Evolutionary conservation across 1,140 invertebrate species (phyloP), one percentile per base, ranked within the genome.

Genomic region (Bombus fervidus): DNA sequence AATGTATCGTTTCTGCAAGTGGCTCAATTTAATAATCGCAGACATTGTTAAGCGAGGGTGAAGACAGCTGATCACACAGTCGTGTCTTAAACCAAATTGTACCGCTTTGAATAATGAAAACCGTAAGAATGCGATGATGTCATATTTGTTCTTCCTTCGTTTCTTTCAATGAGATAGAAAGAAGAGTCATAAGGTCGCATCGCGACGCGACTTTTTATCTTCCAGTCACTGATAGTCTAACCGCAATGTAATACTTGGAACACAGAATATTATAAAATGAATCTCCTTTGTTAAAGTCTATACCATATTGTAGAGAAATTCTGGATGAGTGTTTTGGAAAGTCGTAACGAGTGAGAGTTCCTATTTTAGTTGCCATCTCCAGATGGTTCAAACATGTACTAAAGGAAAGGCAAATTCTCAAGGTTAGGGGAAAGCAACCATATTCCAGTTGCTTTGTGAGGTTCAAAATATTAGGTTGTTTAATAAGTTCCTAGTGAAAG

Each of bases 81-180:
- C 34, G 2, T 28, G 15, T 3, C n/a, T 28, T 47, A 79, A 79
- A 79, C n/a, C 10, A 39, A 66, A 78, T 41, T 31, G 18, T 9
- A 34, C 25, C 10, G 31, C 34, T 68, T 80, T 31, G 28, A 59
- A 72, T 59, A 81, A 73, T 8, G n/a, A 81, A 73, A 73, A 81
- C 13, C n/a, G n/a, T 64, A 73, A 31, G 66, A 81, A 81, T 43
- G 53, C 34, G 66, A 69, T 80, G 66, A 80, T n/a, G 41, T 80
- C 66, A 68, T 34, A 5, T 18, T 18, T 66, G n/a, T 53, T 41
- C 22, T 28, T 47, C n/a, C 28, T 73, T 47, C 28, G 13, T 74
- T 47, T 47, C 73, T 43, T 53, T 69, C 31, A n/a, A 39, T n/a
- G 6, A 5, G 66, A 53, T 39, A 69, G 31, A 53, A 69, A 69